phyloP scores from a whole-genome alignment of 2,113 vertebrate genomes.

The Synodontis membranacea region DNA sequence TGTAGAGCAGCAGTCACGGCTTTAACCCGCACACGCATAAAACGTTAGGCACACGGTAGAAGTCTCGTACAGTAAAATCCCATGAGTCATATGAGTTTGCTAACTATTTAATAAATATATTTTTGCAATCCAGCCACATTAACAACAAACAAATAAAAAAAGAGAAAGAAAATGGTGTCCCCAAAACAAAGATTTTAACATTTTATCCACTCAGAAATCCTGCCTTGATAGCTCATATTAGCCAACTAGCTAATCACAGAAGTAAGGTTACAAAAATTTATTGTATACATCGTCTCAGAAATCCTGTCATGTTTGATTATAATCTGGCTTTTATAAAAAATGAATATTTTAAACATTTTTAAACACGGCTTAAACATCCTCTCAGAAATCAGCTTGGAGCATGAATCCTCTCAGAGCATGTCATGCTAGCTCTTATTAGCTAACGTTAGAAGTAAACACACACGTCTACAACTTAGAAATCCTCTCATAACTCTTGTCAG shows the following conservation, averaged over 20 bases:
- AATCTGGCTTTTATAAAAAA: no score
- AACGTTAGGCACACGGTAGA: not conserved
- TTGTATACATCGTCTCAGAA: not conserved
- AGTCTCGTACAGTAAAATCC: not conserved
- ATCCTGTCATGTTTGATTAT: not conserved
- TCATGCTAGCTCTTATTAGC: not conserved
- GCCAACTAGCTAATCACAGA: not conserved
- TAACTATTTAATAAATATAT: not conserved
- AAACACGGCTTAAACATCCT: no score
- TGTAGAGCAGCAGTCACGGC: not conserved
- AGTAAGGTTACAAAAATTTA: no score
- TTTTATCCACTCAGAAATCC: not conserved
- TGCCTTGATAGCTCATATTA: not conserved
- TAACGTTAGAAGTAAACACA: no score
- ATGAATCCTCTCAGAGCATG: not conserved
- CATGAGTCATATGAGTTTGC: not conserved
- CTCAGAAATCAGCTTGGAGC: no score
- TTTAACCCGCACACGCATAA: not conserved
- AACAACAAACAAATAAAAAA: not conserved
- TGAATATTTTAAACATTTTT: no score
- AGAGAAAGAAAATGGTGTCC: no score
- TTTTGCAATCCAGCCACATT: not conserved
- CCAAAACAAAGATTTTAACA: no score
- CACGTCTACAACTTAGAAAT: not conserved
- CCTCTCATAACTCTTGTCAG: not conserved